Percentiles rank a stretch among this genome's conserved stretches.
phyloP scores from a whole-genome alignment of 2,113 vertebrate species.

The Anoplopoma fimbria region DNA sequence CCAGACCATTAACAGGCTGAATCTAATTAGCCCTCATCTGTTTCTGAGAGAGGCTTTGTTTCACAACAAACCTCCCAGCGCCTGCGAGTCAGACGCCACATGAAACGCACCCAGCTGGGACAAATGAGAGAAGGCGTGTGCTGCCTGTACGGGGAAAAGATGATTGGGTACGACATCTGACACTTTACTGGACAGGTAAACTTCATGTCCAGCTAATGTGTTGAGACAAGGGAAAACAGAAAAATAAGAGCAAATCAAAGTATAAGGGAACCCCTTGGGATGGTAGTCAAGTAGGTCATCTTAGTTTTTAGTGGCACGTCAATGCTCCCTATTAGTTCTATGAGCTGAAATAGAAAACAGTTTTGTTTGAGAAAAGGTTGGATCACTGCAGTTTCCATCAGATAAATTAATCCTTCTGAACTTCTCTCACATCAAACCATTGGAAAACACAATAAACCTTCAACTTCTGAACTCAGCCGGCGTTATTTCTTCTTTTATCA shows the following conservation, averaged over 20 bases:
- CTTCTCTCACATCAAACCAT: not conserved
- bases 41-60: conserved; percentile 75
- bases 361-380: not conserved
- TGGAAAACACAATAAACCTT: not conserved
- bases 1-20: conserved; percentile 68
- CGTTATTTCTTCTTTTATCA: not conserved
- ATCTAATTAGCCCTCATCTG: conserved; percentile 73
- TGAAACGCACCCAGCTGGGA: conserved; percentile 30
- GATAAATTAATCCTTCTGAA: not conserved
- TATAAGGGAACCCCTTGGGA: not conserved
- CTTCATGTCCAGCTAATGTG: not conserved
- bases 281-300: not conserved
- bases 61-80: conserved; percentile 45
- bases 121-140: not conserved
- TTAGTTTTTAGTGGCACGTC: not conserved
- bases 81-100: conserved; percentile 41
- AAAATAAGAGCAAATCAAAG: not conserved
- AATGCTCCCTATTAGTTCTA: not conserved
- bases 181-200: not conserved
- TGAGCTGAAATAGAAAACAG: not conserved
- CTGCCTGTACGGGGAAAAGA: not conserved
- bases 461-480: not conserved
- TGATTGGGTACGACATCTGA: not conserved
- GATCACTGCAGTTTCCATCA: not conserved
- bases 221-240: not conserved